Evolutionary conservation across 2,113 vertebrate species (phyloP), one percentile per base, ranked within the genome.

Genomic region (Ceratotherium simum): DNA sequence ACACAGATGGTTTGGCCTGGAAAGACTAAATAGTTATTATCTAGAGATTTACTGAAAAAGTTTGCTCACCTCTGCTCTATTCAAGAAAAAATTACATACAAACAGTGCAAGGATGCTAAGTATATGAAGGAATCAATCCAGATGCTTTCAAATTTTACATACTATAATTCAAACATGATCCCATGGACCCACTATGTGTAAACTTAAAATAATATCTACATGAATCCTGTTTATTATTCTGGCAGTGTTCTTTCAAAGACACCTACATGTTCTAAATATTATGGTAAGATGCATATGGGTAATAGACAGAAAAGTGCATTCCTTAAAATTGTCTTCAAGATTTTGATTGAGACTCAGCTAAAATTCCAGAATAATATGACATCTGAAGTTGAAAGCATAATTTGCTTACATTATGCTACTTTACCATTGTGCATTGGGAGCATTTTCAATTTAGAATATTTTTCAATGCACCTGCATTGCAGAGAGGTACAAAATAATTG

Each of bases 321-420:
- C 90, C 94, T 84, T 97, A 33, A 84, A 93, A 36, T 93, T 83
- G 5, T 64, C 95, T 88, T 58, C 36, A 76, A 94, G 62, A 36
- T 86, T 98, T 97, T 95, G 87, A 92, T 95, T 96, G 54, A 85
- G 13, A 88, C 6, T 31, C 80, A 97, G 39, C 25, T 95, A 79
- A 95, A 98, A 97, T 73, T 92, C 18, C 29, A 88, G 93, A 98
- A 81, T 90, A 90, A 96, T 93, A 94, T 95, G 29, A 91, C 96
- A 95, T 90, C n/a, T 85, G 93, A 89, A 97, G 62, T 56, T 70
- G 69, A 97, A 98, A 95, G 83, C 72, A 95, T 94, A 86, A 97
- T 97, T 98, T 98, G 83, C 94, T 78, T 79, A 58, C 46, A 95
- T 97, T 98, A 82, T 93, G 58, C 21, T 73, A 65, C 67, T 97